Evolutionary conservation across 2,888 invertebrate species (phyloP), one percentile per base, ranked within the genome.

Genomic region (Synergus laeviventris): DNA sequence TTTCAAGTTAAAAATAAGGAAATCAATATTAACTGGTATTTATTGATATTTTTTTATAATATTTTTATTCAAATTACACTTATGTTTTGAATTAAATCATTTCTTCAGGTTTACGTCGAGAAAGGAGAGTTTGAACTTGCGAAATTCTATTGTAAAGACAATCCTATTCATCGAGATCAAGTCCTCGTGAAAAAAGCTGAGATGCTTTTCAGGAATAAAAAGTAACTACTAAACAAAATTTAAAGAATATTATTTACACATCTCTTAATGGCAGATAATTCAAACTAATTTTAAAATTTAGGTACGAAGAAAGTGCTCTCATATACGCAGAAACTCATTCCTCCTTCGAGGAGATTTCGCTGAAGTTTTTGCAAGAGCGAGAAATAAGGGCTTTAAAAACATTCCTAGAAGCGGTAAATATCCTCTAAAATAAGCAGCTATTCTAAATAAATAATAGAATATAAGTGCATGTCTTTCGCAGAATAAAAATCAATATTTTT

Each of bases 271-370:
- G 24, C 74, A 2, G 54, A n/a, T 45, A 73, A 62, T 74, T 5
- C 1, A 12, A n/a, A 8, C 42, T 31, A 61, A 39, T 66, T 75
- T 74, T 78, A 16, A 60, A 39, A 49, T 85, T 31, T 74, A 93
- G 92, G 74, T 98, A 95, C 85, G 94, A 95, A 78, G 93, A 94
- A 83, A 97, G 98, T 89, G 99, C 99, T 0, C 93, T 94, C 84
- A 94, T 96, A 82, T 99, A 96, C 89, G 97, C 99, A 0, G 95
- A 97, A 86, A 98, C 98, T 0, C 95, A 96, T 85, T 95, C 96
- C 60, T 96, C 98, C 24, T 99, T 99, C 89, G 99, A 99, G 92
- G 97, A 97, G 84, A 95, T 99, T 54, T 97, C 98, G 75, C 92
- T 99, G 14, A 98, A 98, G 89, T 98, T 99, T 90, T 92, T 98